Conservation (phyloP, 2,113 vertebrate genomes). For the Nycticebus coucang region DNA sequence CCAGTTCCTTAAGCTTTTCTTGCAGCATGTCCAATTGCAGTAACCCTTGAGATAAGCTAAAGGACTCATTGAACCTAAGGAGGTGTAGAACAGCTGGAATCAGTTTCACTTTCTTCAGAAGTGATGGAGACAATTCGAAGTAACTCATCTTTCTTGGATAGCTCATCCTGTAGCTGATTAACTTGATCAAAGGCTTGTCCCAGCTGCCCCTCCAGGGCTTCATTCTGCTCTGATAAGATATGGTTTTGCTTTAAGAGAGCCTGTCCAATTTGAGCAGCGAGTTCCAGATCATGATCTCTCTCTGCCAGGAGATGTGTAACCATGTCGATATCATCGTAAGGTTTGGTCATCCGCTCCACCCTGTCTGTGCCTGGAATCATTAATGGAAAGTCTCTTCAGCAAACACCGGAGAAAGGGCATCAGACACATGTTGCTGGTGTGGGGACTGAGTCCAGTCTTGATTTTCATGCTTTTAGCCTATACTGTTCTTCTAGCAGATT, state of each 20-base stretch:
- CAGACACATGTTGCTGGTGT: conserved; percentile 76
- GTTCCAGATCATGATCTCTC: conserved; percentile 96
- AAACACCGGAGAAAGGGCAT: conserved; percentile 86
- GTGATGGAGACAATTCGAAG: conserved; percentile 94
- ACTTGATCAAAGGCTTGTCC: conserved; percentile 95
- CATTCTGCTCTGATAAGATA: conserved; percentile 93
- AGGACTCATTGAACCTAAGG: conserved; percentile 86
- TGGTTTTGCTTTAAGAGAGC: conserved; percentile 96
- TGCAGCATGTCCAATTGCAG: conserved; percentile 93
- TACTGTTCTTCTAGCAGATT: conserved; percentile 89
- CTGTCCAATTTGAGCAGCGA: conserved; percentile 97
- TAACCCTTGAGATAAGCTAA: conserved; percentile 85
- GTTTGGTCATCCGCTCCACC: conserved; percentile 92
- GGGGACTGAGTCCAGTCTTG: conserved; percentile 90
- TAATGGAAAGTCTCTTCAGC: conserved; percentile 94
- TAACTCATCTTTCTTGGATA: conserved; percentile 96
- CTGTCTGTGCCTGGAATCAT: conserved; percentile 93
- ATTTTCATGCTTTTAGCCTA: conserved; percentile 89
- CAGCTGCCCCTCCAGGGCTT: conserved; percentile 94
- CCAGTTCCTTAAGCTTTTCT: conserved; percentile 94
- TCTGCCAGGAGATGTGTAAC: conserved; percentile 95
- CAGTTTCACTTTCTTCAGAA: conserved; percentile 96
- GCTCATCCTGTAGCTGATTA: conserved; percentile 96
- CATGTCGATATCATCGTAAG: conserved; percentile 94
- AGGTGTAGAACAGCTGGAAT: conserved; percentile 94